Evolutionary conservation across 2,888 invertebrate genomes (phyloP).

Genomic region (Meghimatium bilineatum): DNA sequence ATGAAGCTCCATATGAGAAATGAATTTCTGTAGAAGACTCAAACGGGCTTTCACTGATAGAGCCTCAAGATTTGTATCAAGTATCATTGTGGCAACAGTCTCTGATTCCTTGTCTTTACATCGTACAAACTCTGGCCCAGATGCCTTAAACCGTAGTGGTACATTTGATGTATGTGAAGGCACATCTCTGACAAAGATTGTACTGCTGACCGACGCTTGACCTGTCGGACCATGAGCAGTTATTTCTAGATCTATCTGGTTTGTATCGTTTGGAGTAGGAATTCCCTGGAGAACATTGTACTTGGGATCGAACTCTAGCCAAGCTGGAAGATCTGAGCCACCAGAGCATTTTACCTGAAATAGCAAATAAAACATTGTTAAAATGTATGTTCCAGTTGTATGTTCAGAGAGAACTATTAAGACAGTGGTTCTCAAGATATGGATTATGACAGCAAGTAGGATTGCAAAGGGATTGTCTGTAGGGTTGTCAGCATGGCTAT

Average conservation of each 20-base stretch:
- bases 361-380: background rate
- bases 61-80: slow-evolving; percentile 83
- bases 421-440: too few species aligned
- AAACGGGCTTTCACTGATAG: slow-evolving; percentile 80
- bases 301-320: slow-evolving; percentile 83
- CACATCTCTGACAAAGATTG: slow-evolving; percentile 81
- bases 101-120: slow-evolving; percentile 79
- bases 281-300: slow-evolving; percentile 86
- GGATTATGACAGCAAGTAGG: too few species aligned
- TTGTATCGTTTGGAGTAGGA: slow-evolving; percentile 81
- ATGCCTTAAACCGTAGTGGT: slow-evolving; percentile 45
- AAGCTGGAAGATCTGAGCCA: slow-evolving; percentile 69
- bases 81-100: slow-evolving; percentile 83
- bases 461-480: too few species aligned
- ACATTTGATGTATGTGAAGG: slow-evolving; percentile 40
- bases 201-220: slow-evolving; percentile 83
- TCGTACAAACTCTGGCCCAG: slow-evolving; percentile 61
- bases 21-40: slow-evolving; percentile 64
- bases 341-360: slow-evolving; percentile 67
- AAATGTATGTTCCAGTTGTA: background rate
- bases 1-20: slow-evolving; percentile 66
- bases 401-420: too few species aligned
- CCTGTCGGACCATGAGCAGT: slow-evolving; percentile 65
- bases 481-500: too few species aligned
- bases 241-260: slow-evolving; percentile 81